Percentiles rank a stretch among this genome's conserved stretches.
These are phyloP conservation scores for Hoplodrina ambigua DNA, from an alignment of 2,888 invertebrate species.

Conservation along the genomic window DNA sequence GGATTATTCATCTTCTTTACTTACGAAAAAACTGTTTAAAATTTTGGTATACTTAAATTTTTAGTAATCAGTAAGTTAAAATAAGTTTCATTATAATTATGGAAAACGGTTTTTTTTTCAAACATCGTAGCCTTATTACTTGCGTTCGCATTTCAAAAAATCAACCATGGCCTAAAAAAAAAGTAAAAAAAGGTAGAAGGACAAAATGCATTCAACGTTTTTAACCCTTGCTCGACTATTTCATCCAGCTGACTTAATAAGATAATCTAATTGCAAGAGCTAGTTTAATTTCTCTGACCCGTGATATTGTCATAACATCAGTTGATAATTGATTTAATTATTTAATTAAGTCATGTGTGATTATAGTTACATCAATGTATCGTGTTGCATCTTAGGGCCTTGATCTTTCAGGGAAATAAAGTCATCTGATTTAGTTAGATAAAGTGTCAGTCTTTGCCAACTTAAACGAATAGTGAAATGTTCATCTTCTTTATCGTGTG, in stretches of 20 bases:
- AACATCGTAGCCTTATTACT: no score
- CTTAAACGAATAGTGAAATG: no score
- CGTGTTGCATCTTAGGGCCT: constrained; percentile 5
- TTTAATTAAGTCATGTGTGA: constrained; percentile 15
- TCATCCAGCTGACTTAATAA: background rate
- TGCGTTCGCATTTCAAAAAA: no score
- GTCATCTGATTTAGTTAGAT: background rate
- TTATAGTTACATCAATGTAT: constrained; percentile 4
- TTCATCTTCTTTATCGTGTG: no score
- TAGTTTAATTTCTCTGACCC: constrained; percentile 28
- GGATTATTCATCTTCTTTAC: no score
- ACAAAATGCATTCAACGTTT: background rate
- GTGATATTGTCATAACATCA: constrained; percentile 10
- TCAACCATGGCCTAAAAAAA: background rate
- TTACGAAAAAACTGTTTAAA: no score
- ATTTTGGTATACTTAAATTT: no score
- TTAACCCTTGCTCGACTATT: background rate
- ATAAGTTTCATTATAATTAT: no score
- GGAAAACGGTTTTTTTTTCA: no score
- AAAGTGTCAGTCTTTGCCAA: no score
- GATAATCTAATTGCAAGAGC: background rate
- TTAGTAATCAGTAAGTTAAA: no score
- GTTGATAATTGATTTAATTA: constrained; percentile 32
- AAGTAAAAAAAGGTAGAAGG: background rate
- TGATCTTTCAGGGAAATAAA: background rate